phyloP scores from a whole-genome alignment of 1,140 invertebrate species.

The Battus philenor region DNA sequence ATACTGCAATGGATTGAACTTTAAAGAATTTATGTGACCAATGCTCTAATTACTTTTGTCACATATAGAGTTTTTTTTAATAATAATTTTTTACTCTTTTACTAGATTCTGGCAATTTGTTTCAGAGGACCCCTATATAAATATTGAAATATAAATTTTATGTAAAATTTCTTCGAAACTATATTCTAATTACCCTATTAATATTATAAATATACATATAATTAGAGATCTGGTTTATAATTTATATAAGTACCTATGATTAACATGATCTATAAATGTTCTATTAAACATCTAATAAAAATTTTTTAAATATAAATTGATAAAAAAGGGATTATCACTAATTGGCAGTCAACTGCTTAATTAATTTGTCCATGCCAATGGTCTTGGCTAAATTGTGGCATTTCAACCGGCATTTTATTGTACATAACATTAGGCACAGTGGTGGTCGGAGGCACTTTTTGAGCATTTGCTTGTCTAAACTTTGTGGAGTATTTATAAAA shows the following conservation, averaged over 20 bases:
- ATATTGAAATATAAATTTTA: constrained; percentile 6
- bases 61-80: too few species aligned
- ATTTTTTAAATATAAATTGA: constrained; percentile 2
- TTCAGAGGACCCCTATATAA: constrained; percentile 11
- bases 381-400: constrained; percentile 54
- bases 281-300: constrained; percentile 9
- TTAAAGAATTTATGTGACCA: too few species aligned
- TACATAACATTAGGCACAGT: constrained; percentile 40
- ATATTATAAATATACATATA: too few species aligned
- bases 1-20: too few species aligned
- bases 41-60: too few species aligned
- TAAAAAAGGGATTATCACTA: not conserved
- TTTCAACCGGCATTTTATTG: constrained; percentile 57
- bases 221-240: constrained; percentile 23
- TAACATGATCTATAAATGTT: constrained; percentile 12
- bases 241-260: constrained; percentile 25
- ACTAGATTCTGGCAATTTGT: too few species aligned
- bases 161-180: constrained; percentile 10
- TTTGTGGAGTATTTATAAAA: constrained; percentile 98
- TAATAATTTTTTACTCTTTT: too few species aligned
- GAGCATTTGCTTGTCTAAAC: constrained; percentile 81
- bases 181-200: too few species aligned
- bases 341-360: constrained; percentile 21
- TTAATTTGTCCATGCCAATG: constrained; percentile 52
- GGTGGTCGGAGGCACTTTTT: constrained; percentile 33